Percentiles rank a stretch among this genome's conserved stretches.
Evolutionary conservation across 1,140 invertebrate species (phyloP).

Genomic region (Glossosoma conforme): DNA sequence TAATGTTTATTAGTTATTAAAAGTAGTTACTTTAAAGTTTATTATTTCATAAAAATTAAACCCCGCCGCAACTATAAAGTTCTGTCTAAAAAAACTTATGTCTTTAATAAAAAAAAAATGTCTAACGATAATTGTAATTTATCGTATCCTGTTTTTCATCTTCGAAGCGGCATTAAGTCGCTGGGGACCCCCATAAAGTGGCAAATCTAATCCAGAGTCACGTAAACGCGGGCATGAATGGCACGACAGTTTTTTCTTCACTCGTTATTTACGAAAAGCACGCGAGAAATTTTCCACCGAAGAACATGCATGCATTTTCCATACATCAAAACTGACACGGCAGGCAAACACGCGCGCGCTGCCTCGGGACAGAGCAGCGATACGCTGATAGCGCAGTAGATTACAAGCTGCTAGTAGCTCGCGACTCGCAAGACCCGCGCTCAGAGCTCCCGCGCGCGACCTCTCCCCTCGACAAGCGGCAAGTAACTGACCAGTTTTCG

Average conservation of each 20-base stretch:
- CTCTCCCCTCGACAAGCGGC: conserved; percentile 12
- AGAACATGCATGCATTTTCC: conserved; percentile 13
- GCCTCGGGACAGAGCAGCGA: neutral
- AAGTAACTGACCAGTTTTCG: conserved; percentile 19
- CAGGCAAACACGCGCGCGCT: conserved; percentile 4
- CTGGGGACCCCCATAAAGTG: too few relatives aligned
- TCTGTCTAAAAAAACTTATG: too few relatives aligned
- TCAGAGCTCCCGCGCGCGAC: conserved; percentile 10
- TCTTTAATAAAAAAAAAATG: too few relatives aligned
- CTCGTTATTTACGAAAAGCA: conserved; percentile 5
- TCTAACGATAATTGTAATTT: too few relatives aligned
- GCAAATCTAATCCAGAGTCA: conserved; percentile 4
- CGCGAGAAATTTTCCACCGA: conserved; percentile 9
- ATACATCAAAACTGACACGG: conserved; percentile 14
- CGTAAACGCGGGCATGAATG: conserved; percentile 2
- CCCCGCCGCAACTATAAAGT: too few relatives aligned
- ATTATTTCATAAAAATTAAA: too few relatives aligned
- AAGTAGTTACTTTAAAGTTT: too few relatives aligned
- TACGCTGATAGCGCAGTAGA: neutral
- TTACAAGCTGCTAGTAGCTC: conserved; percentile 2
- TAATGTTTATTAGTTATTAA: too few relatives aligned
- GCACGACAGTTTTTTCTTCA: conserved; percentile 9
- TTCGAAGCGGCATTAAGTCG: too few relatives aligned
- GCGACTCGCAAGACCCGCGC: conserved; percentile 5
- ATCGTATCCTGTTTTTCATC: too few relatives aligned